Percentiles rank a stretch among this genome's conserved stretches.
phyloP scores from a whole-genome alignment of 2,888 invertebrate species.

The Lymantria dispar region DNA sequence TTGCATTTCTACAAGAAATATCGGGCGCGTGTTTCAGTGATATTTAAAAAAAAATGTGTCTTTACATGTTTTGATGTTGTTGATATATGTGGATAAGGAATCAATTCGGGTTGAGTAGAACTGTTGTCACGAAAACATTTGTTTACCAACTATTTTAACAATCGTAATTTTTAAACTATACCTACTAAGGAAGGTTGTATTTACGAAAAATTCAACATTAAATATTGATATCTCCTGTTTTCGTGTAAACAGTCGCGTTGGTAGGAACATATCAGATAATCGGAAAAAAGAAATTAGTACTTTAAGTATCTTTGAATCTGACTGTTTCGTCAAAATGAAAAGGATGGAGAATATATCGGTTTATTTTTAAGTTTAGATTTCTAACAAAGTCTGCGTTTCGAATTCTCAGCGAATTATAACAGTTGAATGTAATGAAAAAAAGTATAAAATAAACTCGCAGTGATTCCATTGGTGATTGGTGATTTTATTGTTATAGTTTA shows the following conservation, averaged over 20 bases:
- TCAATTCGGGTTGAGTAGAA: conserved; percentile 59
- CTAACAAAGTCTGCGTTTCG: conserved; percentile 55
- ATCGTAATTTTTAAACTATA: conserved; percentile 13
- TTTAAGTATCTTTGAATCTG: conserved; percentile 80
- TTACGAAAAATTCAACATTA: conserved; percentile 5
- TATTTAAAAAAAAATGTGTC: conserved; percentile 47
- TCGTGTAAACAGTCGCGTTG: conserved; percentile 23
- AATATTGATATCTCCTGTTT: conserved; percentile 6
- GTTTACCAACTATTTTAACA: background rate
- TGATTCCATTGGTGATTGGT: conserved; percentile 75
- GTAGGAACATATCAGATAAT: conserved; percentile 73
- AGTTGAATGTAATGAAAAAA: conserved; percentile 78
- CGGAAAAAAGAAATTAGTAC: conserved; percentile 66
- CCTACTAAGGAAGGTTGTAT: conserved; percentile 2
- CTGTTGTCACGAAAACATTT: conserved; percentile 15
- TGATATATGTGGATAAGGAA: conserved; percentile 79
- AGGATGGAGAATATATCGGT: conserved; percentile 40
- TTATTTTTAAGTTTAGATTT: conserved; percentile 60
- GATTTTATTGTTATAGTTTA: conserved; percentile 53
- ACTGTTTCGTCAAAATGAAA: conserved; percentile 43
- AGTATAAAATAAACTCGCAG: conserved; percentile 80
- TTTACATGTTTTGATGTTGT: conserved; percentile 81
- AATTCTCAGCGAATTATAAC: conserved; percentile 68
- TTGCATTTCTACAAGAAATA: conserved; percentile 31
- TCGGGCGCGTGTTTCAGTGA: conserved; percentile 42